Base-by-base conservation (phyloP, 2,888 invertebrate species). In the Priocnemis perturbator region DNA sequence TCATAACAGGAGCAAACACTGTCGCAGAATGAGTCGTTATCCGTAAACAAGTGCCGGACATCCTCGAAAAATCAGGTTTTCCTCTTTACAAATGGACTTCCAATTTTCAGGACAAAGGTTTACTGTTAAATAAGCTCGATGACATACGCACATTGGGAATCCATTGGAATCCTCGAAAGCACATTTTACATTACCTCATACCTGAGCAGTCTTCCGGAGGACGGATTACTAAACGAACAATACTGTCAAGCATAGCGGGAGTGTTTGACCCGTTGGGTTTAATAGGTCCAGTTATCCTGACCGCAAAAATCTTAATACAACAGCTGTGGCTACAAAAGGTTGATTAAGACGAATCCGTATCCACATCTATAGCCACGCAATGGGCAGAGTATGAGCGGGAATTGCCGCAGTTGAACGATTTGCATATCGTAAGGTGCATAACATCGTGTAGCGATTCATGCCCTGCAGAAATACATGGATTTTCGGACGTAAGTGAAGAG, bases 211-310 rank as follows among this genome's bases (percentile, higher is more conserved):
- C 7, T 19, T 2, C 50, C 14, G 19, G 37, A 4, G 21, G 50
- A 15, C n/a, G 48, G 1, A 47, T 67, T 3, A 69, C 72, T 1
- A 74, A 74, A 37, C 55, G 72, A 7, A 9, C 19, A 0, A 55
- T 74, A 21, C 26, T 72, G 14, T 52, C 67, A 45, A 52, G 11
- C 11, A 59, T 69, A 1, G 65, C 71, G 19, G 48, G 52, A 9
- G 60, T 77, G 2, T 77, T 70, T 50, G 76, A 77, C 21, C 76
- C 76, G 4, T 58, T 75, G 15, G 75, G 73, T 50, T 48, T 75
- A 7, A 15, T 77, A n/a, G 69, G 66, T 2, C 77, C 73, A 5
- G 60, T 67, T 3, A 47, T 73, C 5, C 20, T 74, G 0, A 11
- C 71, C 64, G 23, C n/a, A 21, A 21, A n/a, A n/a, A n/a, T n/a